phyloP scores from a whole-genome alignment of 1,140 invertebrate genomes.

The Orius insidiosus region DNA sequence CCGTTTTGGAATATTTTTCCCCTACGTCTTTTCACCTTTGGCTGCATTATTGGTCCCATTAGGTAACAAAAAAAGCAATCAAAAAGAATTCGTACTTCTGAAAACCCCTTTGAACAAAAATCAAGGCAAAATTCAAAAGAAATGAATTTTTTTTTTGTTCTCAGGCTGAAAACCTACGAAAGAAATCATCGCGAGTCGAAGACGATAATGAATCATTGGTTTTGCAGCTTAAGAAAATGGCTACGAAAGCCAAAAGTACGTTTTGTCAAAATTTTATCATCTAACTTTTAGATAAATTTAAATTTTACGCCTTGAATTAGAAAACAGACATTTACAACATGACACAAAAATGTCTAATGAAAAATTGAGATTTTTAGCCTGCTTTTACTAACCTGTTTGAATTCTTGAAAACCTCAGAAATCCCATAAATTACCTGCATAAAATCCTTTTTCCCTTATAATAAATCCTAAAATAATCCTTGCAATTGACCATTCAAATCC shows the following conservation, averaged over 20 bases:
- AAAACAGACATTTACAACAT: too few species aligned
- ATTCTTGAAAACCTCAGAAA: too few species aligned
- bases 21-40: slow-evolving; percentile 21
- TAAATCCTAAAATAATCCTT: too few species aligned
- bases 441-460: too few species aligned
- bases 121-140: not conserved
- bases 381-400: too few species aligned
- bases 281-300: not conserved
- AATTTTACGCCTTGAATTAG: too few species aligned
- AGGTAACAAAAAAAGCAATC: slow-evolving; percentile 13
- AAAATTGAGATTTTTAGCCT: too few species aligned
- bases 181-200: slow-evolving; percentile 71
- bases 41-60: slow-evolving; percentile 23
- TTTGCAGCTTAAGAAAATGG: slow-evolving; percentile 87
- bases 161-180: slow-evolving; percentile 63
- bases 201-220: slow-evolving; percentile 86
- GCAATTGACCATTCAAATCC: too few species aligned
- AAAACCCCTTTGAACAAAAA: slow-evolving; percentile 1
- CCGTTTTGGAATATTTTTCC: slow-evolving; percentile 15
- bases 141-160: slow-evolving; percentile 25
- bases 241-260: slow-evolving; percentile 62
- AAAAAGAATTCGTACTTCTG: slow-evolving; percentile 9
- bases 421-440: too few species aligned
- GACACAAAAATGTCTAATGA: too few species aligned
- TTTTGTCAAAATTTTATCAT: slow-evolving; percentile 8